Conservation (phyloP, 2,888 invertebrate species). For the Carcina quercana region DNA sequence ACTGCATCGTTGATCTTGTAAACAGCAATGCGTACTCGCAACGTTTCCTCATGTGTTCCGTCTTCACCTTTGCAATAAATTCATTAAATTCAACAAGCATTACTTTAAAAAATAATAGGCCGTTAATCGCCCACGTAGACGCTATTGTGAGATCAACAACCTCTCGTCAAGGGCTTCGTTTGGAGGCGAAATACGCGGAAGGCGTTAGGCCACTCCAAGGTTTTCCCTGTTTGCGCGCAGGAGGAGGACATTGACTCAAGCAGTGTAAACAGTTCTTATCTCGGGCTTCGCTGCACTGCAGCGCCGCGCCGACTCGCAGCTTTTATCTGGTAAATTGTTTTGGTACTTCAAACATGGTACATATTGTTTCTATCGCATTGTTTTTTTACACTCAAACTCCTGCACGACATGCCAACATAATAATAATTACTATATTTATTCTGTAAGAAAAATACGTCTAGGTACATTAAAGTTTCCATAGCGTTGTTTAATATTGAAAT, state of each 20-base stretch:
- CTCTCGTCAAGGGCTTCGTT: constrained; percentile 36
- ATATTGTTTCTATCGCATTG: not conserved
- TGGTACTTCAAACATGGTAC: constrained; percentile 10
- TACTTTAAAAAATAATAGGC: too few species aligned
- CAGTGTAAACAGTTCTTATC: constrained; percentile 74
- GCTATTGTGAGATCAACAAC: constrained; percentile 28
- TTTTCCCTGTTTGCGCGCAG: constrained; percentile 57
- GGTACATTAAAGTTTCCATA: too few species aligned
- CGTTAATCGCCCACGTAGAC: constrained; percentile 13
- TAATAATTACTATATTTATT: too few species aligned
- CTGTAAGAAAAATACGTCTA: too few species aligned
- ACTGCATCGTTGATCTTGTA: too few species aligned
- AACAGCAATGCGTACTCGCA: too few species aligned
- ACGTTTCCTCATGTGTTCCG: too few species aligned
- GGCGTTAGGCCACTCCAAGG: constrained; percentile 52
- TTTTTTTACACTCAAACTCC: not conserved
- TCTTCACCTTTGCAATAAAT: too few species aligned
- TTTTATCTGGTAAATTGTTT: constrained; percentile 47
- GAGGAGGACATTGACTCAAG: constrained; percentile 73
- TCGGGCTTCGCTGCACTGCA: constrained; percentile 49
- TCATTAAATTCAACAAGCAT: too few species aligned
- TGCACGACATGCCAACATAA: not conserved
- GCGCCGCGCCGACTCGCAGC: constrained; percentile 46
- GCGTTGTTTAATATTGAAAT: too few species aligned
- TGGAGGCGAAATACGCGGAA: constrained; percentile 44